Evolutionary conservation across 2,797 vertebrate genomes (phyloP).

Genomic region (Trichosurus vulpecula): DNA sequence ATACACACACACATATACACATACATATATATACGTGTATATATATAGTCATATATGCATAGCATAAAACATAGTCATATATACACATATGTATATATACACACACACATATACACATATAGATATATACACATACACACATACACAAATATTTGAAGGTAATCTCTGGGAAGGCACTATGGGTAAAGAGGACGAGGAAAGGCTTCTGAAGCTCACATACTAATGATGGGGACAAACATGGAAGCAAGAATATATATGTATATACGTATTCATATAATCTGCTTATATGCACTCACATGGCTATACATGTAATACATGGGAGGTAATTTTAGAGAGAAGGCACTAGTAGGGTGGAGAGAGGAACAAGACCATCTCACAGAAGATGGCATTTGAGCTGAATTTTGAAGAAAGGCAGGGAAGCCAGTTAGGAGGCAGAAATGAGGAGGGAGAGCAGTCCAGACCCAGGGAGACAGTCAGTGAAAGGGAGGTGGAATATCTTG

Average conservation of each 20-base stretch:
- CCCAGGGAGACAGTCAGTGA: not conserved
- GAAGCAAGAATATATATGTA: not conserved
- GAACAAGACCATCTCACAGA: not conserved
- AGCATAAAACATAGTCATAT: too few relatives aligned
- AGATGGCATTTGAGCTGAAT: not conserved
- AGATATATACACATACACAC: too few relatives aligned
- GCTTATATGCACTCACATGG: not conserved
- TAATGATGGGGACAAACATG: not conserved
- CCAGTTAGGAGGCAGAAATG: not conserved
- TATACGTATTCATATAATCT: not conserved
- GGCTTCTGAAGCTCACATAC: not conserved
- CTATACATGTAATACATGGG: not conserved
- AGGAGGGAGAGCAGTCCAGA: not conserved
- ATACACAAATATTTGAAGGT: not conserved
- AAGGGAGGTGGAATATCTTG: not conserved
- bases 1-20: too few relatives aligned
- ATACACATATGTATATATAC: too few relatives aligned
- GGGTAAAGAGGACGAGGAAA: not conserved
- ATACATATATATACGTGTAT: too few relatives aligned
- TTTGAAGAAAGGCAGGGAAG: not conserved
- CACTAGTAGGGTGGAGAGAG: not conserved
- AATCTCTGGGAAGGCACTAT: not conserved
- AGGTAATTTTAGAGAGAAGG: not conserved
- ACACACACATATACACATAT: too few relatives aligned
- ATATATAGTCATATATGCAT: too few relatives aligned